Conservation (phyloP, 2,888 invertebrate genomes). For the Eupithecia pulchellata region DNA sequence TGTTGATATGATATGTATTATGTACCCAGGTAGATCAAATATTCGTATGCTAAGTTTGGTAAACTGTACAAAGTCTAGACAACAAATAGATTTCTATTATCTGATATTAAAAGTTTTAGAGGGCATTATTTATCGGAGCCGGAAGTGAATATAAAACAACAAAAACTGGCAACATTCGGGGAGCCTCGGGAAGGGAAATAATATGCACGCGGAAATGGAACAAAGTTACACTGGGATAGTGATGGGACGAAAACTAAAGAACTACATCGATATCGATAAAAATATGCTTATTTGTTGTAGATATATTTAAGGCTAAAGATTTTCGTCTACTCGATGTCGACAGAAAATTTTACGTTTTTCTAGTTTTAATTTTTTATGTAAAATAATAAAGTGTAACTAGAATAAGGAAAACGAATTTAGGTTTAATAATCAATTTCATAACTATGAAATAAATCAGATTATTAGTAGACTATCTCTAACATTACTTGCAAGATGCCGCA, state of each 20-base stretch:
- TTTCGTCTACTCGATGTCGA: neutral
- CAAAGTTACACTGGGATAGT: constrained; percentile 30
- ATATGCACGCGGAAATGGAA: constrained; percentile 24
- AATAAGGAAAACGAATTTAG: neutral
- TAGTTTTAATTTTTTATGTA: too few species aligned
- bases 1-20: too few species aligned
- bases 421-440: neutral
- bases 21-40: too few species aligned
- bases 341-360: too few species aligned
- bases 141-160: neutral
- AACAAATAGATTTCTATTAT: neutral
- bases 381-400: neutral
- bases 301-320: neutral
- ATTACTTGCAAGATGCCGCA: neutral
- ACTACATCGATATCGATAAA: constrained; percentile 22
- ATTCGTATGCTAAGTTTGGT: too few species aligned
- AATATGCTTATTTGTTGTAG: neutral
- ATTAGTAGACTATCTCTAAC: neutral
- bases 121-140: neutral
- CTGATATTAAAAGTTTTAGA: neutral
- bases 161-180: neutral
- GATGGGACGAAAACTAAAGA: constrained; percentile 6
- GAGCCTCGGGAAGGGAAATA: constrained; percentile 33
- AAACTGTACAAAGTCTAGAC: too few species aligned
- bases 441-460: neutral